Evolutionary conservation across 2,888 invertebrate species (phyloP).

Genomic region (Smittia sp.): DNA sequence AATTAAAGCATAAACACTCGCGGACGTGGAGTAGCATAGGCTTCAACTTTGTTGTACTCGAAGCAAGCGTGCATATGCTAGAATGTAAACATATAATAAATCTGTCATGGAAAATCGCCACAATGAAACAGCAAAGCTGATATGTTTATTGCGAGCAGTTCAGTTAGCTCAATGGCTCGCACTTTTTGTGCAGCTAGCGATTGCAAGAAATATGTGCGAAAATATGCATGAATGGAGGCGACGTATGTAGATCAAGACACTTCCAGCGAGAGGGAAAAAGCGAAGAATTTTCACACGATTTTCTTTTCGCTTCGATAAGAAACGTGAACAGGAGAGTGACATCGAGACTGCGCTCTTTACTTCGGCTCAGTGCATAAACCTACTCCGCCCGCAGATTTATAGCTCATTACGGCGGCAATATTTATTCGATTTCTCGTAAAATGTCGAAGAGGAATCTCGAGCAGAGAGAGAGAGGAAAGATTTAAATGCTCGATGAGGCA

Average conservation of each 20-base stretch:
- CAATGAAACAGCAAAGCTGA: slow-evolving; percentile 14
- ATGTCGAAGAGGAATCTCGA: background rate
- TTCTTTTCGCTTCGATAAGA: background rate
- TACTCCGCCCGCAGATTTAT: background rate
- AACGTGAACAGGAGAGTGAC: background rate
- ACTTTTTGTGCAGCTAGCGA: background rate
- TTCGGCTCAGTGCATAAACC: background rate
- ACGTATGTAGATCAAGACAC: slow-evolving; percentile 2
- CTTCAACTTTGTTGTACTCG: background rate
- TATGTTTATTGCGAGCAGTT: background rate
- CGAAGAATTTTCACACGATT: slow-evolving; percentile 11
- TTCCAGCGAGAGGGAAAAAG: background rate
- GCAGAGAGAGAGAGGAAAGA: background rate
- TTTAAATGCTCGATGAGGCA: slow-evolving; percentile 4
- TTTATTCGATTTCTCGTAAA: background rate
- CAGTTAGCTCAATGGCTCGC: background rate
- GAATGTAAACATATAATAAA: slow-evolving; percentile 20
- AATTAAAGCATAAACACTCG: too few relatives aligned
- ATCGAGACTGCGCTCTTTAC: background rate
- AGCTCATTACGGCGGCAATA: slow-evolving; percentile 13
- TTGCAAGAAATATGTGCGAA: slow-evolving; percentile 1
- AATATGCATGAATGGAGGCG: background rate
- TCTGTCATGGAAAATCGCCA: slow-evolving; percentile 4
- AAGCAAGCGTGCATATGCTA: background rate
- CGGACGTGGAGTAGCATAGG: background rate